Evolutionary conservation across 2,797 vertebrate species (phyloP).

Genomic region (Smutsia temminckii): DNA sequence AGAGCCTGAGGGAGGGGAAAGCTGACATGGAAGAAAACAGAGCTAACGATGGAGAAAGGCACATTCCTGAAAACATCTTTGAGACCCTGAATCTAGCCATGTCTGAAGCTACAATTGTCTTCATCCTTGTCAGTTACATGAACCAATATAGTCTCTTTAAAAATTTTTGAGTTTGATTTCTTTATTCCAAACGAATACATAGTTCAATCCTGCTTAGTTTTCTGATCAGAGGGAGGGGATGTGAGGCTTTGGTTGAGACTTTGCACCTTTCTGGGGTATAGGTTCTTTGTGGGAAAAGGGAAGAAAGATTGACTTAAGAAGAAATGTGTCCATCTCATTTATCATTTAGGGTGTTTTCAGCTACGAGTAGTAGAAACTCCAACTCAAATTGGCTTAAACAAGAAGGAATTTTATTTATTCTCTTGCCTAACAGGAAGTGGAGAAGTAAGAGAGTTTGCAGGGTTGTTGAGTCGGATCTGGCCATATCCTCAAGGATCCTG

Average conservation of each 20-base stretch:
- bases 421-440: not conserved
- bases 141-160: not conserved
- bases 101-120: not conserved
- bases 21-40: not conserved
- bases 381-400: not conserved
- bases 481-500: not conserved
- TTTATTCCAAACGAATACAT: not conserved
- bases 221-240: not conserved
- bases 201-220: not conserved
- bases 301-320: not conserved
- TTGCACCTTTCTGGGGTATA: not conserved
- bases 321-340: not conserved
- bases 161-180: not conserved
- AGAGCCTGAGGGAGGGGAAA: not conserved
- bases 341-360: not conserved
- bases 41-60: not conserved
- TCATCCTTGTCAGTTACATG: not conserved
- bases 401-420: not conserved
- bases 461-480: not conserved
- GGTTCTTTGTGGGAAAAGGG: not conserved
- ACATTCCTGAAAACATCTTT: not conserved
- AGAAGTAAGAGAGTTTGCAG: not conserved
- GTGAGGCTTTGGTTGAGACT: not conserved
- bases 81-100: not conserved
- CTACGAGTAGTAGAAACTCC: not conserved